Base-by-base conservation (phyloP, 2,888 invertebrate genomes). In the Hirudinaria manillensis region DNA sequence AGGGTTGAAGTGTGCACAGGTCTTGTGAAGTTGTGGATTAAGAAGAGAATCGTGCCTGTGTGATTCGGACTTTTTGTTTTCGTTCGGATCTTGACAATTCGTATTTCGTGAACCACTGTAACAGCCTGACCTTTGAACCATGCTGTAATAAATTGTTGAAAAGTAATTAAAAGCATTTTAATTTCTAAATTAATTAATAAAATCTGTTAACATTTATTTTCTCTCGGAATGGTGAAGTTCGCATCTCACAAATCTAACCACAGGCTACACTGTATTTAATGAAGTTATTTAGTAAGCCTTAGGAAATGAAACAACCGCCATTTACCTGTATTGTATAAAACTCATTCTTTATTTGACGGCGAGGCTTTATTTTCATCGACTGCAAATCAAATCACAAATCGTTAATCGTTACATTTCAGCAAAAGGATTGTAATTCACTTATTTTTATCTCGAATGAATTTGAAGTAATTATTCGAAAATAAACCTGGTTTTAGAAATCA, bases 261-360 rank as follows among this genome's bases (percentile, higher is more conserved):
- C n/a, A n/a, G n/a, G n/a, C n/a, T n/a, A n/a, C n/a, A n/a, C n/a
- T n/a, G n/a, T n/a, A n/a, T 16, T 45, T 45, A 16, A 45, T 16
- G 45, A 45, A 16, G 16, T 45, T 45, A 45, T 45, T 10, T 38
- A 3, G 16, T 61, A 61, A 61, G 61, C 19, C n/a, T 27, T 32
- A 68, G 21, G 32, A n/a, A 32, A 68, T 68, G n/a, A 68, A 68
- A 24, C 24, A 68, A 2, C 13, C 34, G 29, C 68, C 16, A 21
- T 34, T 3, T 36, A 72, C 73, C 72, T 76, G 72, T 76, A 73
- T 61, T 76, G 72, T 29, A 76, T 76, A 70, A 75, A 75, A 75
- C 75, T 75, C 75, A 75, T 75, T 7, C 2, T 24, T 7, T 38
- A 10, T 10, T 24, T 1, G 10, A 32, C 13, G n/a, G 32, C 27